Percentiles rank a stretch among this genome's conserved stretches.
These are phyloP conservation scores for Apamea crenata DNA, from an alignment of 2,888 invertebrate species.

Conservation along the genomic window DNA sequence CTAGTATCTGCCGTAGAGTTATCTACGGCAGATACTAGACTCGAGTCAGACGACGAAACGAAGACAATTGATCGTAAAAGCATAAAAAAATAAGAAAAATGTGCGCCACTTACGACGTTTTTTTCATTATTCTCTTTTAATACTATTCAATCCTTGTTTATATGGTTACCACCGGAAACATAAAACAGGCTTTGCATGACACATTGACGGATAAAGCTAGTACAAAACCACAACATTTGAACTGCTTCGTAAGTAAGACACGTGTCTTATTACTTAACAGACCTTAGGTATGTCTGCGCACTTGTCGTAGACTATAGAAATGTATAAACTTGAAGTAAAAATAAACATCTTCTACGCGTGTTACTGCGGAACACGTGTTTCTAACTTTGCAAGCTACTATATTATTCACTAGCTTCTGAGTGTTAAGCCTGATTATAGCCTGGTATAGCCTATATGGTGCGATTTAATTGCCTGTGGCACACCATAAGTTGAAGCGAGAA, in stretches of 20 bases:
- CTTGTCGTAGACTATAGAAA: background rate
- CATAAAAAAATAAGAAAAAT: background rate
- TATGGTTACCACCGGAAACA: background rate
- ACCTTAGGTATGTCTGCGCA: background rate
- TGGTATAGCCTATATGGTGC: background rate
- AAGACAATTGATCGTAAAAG: background rate
- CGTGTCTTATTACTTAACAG: constrained; percentile 3
- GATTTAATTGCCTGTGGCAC: background rate
- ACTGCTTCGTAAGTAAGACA: constrained; percentile 1
- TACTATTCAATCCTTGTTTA: background rate
- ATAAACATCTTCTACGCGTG: constrained; percentile 18
- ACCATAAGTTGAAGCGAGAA: background rate
- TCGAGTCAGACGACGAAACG: no score
- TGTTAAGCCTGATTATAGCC: background rate
- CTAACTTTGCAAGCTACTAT: background rate
- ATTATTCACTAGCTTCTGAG: constrained; percentile 1
- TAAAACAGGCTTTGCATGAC: background rate
- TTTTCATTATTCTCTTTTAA: background rate
- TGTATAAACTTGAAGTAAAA: constrained; percentile 2
- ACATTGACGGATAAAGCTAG: background rate
- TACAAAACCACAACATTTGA: background rate
- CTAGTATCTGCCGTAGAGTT: no score
- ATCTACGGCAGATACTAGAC: background rate
- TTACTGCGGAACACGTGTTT: constrained; percentile 13
- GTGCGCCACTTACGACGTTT: background rate